Percentiles rank a stretch among this genome's conserved stretches.
phyloP scores from a whole-genome alignment of 2,797 vertebrate genomes.

The Poecilia gillii region DNA sequence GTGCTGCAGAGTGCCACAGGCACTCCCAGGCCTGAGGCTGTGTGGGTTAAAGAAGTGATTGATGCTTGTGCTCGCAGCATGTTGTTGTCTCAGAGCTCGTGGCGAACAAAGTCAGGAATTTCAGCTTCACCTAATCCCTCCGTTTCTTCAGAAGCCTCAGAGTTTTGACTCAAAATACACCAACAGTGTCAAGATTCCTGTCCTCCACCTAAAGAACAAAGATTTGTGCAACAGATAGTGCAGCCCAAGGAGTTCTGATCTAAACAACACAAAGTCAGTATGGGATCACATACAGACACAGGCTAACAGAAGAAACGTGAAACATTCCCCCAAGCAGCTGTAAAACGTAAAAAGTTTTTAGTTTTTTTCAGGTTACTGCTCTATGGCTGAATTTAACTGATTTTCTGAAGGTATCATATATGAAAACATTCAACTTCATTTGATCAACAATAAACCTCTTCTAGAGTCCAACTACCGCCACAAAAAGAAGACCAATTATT shows the following conservation, averaged over 20 bases:
- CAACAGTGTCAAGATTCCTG: not conserved
- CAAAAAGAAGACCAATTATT: not conserved
- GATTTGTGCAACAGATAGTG: slow-evolving; percentile 1
- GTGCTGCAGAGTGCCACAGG: slow-evolving; percentile 34
- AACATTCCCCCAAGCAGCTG: not conserved
- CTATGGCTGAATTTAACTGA: not conserved
- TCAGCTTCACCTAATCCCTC: slow-evolving; percentile 15
- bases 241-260: slow-evolving; percentile 8
- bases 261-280: slow-evolving; percentile 4
- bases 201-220: not conserved
- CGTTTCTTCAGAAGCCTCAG: slow-evolving; percentile 2
- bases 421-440: not conserved
- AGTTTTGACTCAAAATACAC: not conserved
- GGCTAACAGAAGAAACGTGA: not conserved
- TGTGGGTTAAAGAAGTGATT: slow-evolving; percentile 21
- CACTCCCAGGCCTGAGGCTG: slow-evolving; percentile 25
- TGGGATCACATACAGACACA: slow-evolving; percentile 4
- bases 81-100: slow-evolving; percentile 19
- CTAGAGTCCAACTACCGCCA: not conserved
- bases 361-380: not conserved
- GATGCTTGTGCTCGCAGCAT: slow-evolving; percentile 45
- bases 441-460: not conserved
- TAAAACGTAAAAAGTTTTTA: not conserved
- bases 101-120: slow-evolving; percentile 12
- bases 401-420: not conserved